Base-by-base conservation (phyloP, 1,140 invertebrate genomes). In the Cydia strobilella region DNA sequence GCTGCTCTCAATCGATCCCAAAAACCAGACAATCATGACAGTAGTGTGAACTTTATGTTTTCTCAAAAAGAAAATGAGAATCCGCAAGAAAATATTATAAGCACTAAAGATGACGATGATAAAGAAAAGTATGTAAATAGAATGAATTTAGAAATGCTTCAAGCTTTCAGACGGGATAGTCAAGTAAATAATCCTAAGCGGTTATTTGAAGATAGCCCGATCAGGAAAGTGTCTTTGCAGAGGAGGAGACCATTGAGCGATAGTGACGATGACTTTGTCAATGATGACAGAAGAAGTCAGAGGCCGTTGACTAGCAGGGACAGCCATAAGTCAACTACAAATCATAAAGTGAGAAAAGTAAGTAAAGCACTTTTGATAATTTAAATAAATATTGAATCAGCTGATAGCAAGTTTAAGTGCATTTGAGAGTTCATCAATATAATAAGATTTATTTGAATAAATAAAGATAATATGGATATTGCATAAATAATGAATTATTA, bases 51-150 rank as follows among this genome's bases (percentile, higher is more conserved):
- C 25, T 79, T 77, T 76, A 77, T 77, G 54, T 48, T 75, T 25
- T 87, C 82, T 13, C 83, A 87, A 79, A 92, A 90, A 79, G 88
- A 90, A 82, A 91, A 91, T 75, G 77, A 79, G 71, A 77, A 84
- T 76, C 81, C 85, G 0, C 45, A 66, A 45, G 42, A 45, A 45
- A 69, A 69, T 27, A 48, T 72, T 74, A 69, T 65, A 66, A 71
- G n/a, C 9, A 23, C 77, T 18, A 76, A 74, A 23, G 79, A 59
- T 54, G 74, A 79, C 13, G 77, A 79, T 45, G 75, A 77, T 27
- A 76, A 79, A 15, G 54, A 80, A 72, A 48, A 74, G 13, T 80
- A 74, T 45, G 59, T 31, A 4, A 76, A 62, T 18, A 74, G 75
- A 72, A 78, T 63, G 63, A 79, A 80, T 51, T 74, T 88, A 65